These are phyloP conservation scores for Mongoloraphidia duomilia DNA, from an alignment of 2,888 invertebrate genomes.

Conservation along the genomic window DNA sequence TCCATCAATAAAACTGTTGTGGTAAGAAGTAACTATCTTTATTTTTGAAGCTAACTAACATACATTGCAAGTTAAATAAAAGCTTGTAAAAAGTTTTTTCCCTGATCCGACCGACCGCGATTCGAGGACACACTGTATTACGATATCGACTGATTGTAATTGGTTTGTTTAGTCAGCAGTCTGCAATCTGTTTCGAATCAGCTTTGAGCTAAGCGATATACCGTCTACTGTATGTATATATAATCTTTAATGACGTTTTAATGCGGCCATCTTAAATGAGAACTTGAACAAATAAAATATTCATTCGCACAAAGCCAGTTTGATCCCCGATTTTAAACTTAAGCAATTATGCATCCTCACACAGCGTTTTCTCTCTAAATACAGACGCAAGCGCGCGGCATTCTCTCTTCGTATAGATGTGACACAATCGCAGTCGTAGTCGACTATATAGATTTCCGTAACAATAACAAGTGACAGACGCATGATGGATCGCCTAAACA, in stretches of 20 bases:
- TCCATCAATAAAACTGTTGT: too few species aligned
- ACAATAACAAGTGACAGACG: constrained; percentile 31
- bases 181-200: too few species aligned
- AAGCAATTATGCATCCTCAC: constrained; percentile 31
- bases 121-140: too few species aligned
- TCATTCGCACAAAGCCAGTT: constrained; percentile 30
- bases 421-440: constrained; percentile 24
- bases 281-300: constrained; percentile 26
- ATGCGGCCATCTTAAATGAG: constrained; percentile 24
- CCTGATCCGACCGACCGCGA: too few species aligned
- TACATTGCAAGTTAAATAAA: too few species aligned
- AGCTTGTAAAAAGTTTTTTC: too few species aligned
- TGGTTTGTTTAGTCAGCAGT: too few species aligned
- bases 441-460: constrained; percentile 28
- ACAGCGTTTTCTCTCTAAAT: constrained; percentile 9
- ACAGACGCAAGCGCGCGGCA: not conserved
- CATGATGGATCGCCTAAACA: constrained; percentile 32
- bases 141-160: too few species aligned
- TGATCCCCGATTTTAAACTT: constrained; percentile 28
- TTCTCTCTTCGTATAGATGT: constrained; percentile 8
- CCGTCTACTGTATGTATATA: not conserved
- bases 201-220: too few species aligned
- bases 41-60: too few species aligned
- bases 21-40: too few species aligned
- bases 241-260: constrained; percentile 27